Evolutionary conservation across 2,888 invertebrate species (phyloP).

Genomic region (Cataglyphis rosenhaueri): DNA sequence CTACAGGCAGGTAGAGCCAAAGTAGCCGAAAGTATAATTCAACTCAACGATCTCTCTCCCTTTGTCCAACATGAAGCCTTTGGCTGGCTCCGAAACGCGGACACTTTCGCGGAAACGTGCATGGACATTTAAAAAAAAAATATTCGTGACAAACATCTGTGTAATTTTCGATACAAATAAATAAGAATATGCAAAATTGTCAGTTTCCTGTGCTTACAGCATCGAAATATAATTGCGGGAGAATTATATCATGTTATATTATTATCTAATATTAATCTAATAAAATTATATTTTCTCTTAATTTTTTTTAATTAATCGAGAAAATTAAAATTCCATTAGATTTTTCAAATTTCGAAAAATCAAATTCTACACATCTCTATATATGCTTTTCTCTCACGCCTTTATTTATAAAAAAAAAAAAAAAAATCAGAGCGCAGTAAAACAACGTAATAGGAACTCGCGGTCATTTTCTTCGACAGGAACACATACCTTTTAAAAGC

Average conservation of each 20-base stretch:
- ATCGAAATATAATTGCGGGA: background rate
- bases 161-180: conserved; percentile 1
- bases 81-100: conserved; percentile 20
- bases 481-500: background rate
- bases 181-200: background rate
- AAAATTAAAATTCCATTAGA: background rate
- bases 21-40: conserved; percentile 67
- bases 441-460: background rate
- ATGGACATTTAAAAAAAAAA: conserved; percentile 16
- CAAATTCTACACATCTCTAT: background rate
- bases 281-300: background rate
- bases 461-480: background rate
- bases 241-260: background rate
- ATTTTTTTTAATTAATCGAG: background rate
- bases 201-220: background rate
- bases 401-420: conserved; percentile 18
- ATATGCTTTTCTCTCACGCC: background rate
- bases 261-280: background rate
- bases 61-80: conserved; percentile 37
- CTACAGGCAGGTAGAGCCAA: conserved; percentile 65
- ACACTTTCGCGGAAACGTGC: conserved; percentile 48
- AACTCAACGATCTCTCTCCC: conserved; percentile 21
- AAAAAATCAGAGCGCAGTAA: background rate
- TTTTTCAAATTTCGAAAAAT: background rate
- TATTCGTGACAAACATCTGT: background rate